A percentile compares a stretch with the other conserved stretches of the same genome.
Evolutionary conservation across 2,888 invertebrate species (phyloP).

Genomic region (Idaea straminata): DNA sequence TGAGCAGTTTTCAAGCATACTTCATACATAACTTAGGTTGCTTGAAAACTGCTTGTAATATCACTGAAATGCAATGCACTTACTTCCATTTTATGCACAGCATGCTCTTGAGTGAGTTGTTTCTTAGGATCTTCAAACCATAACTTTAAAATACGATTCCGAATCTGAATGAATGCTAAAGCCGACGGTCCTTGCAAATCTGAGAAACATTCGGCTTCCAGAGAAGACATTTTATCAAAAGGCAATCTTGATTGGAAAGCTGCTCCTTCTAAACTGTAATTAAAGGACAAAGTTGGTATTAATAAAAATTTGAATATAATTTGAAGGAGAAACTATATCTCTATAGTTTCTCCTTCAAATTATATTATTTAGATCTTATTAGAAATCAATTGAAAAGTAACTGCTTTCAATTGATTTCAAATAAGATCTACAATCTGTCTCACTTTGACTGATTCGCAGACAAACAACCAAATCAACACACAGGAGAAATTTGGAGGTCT

Average conservation of each 20-base stretch:
- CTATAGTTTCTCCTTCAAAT: too few relatives aligned
- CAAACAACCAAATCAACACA: too few relatives aligned
- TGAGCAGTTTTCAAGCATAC: too few relatives aligned
- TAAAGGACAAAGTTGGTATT: constrained; percentile 4
- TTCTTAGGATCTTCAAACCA: constrained; percentile 98
- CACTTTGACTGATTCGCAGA: too few relatives aligned
- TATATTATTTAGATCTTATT: too few relatives aligned
- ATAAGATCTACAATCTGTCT: too few relatives aligned
- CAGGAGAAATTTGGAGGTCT: too few relatives aligned
- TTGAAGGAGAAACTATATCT: background rate
- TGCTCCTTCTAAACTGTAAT: constrained; percentile 90
- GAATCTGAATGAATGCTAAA: constrained; percentile 93
- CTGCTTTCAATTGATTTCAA: too few relatives aligned
- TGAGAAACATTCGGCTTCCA: constrained; percentile 95
- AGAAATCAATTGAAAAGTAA: too few relatives aligned
- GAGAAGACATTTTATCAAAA: constrained; percentile 95
- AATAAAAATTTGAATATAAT: background rate
- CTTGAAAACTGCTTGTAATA: too few relatives aligned
- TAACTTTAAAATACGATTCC: constrained; percentile 94
- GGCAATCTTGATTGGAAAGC: constrained; percentile 96
- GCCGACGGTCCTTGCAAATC: constrained; percentile 92
- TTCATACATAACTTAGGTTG: too few relatives aligned
- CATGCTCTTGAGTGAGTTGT: constrained; percentile 91
- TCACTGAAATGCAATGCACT: background rate
- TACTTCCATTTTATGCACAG: constrained; percentile 87